Percentiles rank a stretch among this genome's conserved stretches.
Evolutionary conservation across 1,140 invertebrate species (phyloP).

Genomic region (Capitella teleta): DNA sequence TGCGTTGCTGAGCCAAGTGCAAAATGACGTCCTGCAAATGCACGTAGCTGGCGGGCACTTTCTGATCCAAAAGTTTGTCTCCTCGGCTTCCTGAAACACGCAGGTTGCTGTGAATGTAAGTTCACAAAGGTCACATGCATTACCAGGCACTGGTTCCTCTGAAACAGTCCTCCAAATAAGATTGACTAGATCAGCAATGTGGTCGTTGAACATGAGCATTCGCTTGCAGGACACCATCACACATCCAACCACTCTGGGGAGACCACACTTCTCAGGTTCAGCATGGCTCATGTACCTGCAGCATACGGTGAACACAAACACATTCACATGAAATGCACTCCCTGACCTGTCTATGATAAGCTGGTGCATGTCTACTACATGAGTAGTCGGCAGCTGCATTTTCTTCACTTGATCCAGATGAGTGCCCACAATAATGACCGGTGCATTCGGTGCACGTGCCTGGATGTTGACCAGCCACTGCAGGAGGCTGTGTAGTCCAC

Average conservation of each 20-base stretch:
- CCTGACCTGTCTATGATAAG: conserved; percentile 58
- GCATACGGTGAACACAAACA: no score
- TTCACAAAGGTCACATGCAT: not conserved
- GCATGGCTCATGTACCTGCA: conserved; percentile 32
- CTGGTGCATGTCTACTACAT: conserved; percentile 74
- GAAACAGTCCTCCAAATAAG: conserved; percentile 89
- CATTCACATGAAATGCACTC: no score
- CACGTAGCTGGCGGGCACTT: conserved; percentile 89
- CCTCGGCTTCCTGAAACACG: conserved; percentile 2
- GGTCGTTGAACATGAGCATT: conserved; percentile 50
- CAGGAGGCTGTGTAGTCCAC: conserved; percentile 77
- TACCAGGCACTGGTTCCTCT: conserved; percentile 63
- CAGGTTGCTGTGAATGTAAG: not conserved
- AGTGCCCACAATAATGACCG: conserved; percentile 39
- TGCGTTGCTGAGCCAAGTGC: conserved; percentile 59
- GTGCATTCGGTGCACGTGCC: conserved; percentile 38
- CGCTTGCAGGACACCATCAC: conserved; percentile 84
- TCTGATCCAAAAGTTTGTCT: conserved; percentile 66
- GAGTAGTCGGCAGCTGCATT: conserved; percentile 52
- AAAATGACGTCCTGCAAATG: conserved; percentile 83
- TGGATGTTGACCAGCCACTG: conserved; percentile 94
- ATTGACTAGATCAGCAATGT: conserved; percentile 81
- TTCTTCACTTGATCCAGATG: conserved; percentile 67
- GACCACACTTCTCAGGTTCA: conserved; percentile 89
- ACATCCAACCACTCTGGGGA: conserved; percentile 84